phyloP scores from a whole-genome alignment of 37 sponge, comb jelly and placozoan species.

The Crambe crambe region DNA sequence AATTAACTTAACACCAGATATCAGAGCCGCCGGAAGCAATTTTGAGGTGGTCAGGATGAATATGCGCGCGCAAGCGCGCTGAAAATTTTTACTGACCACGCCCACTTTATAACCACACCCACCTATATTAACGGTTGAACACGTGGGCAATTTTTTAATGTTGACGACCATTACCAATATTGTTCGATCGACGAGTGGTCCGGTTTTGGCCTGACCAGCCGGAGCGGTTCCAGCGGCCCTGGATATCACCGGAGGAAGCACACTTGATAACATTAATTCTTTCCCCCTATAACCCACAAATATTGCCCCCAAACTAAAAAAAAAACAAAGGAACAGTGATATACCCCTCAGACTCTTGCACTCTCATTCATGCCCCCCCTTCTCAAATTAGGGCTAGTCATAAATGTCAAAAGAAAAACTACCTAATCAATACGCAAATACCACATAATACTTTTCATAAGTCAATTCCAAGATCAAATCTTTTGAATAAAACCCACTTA shows the following conservation, averaged over 20 bases:
- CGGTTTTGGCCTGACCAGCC: too few relatives aligned
- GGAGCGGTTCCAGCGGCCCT: too few relatives aligned
- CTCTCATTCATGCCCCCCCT: conserved; percentile 18
- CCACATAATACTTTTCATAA: conserved; percentile 66
- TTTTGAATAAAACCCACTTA: conserved; percentile 86
- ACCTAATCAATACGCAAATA: conserved; percentile 80
- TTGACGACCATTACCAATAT: too few relatives aligned
- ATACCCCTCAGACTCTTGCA: conserved; percentile 36
- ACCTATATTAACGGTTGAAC: too few relatives aligned
- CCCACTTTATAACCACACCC: too few relatives aligned
- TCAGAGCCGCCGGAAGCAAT: too few relatives aligned
- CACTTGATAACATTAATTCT: conserved; percentile 54
- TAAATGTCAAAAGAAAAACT: conserved; percentile 77
- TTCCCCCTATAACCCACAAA: conserved; percentile 72
- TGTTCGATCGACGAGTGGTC: too few relatives aligned
- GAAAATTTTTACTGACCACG: too few relatives aligned
- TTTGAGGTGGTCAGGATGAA: too few relatives aligned
- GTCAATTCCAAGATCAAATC: conserved; percentile 75
- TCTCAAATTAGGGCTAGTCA: conserved; percentile 39
- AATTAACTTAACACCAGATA: conserved; percentile 50
- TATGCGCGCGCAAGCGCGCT: too few relatives aligned
- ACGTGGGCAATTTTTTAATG: too few relatives aligned
- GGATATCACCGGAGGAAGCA: conserved; percentile 45
- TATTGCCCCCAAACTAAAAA: conserved; percentile 63
- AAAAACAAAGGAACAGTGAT: conserved; percentile 49